Percentiles rank a stretch among this genome's conserved stretches.
phyloP scores from a whole-genome alignment of 1,140 invertebrate genomes.

The Geopemphigus sp. region DNA sequence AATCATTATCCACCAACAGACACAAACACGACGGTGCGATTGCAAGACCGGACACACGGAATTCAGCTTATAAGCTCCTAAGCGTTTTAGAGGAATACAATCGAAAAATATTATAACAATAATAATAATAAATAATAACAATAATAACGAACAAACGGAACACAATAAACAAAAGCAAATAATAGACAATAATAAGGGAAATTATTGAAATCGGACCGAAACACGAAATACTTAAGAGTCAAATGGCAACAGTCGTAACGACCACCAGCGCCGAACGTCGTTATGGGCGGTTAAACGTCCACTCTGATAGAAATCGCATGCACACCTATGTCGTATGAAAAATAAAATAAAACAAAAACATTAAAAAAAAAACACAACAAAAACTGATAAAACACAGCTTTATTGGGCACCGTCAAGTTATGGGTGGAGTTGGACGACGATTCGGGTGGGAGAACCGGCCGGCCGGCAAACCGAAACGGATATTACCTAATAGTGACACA shows the following conservation, averaged over 20 bases:
- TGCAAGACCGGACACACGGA: background rate
- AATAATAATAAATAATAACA: no score
- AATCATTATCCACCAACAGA: background rate
- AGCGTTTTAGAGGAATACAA: no score
- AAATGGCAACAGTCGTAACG: background rate
- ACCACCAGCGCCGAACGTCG: background rate
- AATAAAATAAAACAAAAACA: background rate
- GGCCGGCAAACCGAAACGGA: background rate
- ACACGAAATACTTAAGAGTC: background rate
- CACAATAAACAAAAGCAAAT: no score
- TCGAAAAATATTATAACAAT: no score
- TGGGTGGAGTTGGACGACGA: background rate
- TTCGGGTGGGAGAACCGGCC: constrained; percentile 3
- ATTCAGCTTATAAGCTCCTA: no score
- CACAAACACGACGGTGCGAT: background rate
- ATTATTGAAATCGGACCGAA: background rate
- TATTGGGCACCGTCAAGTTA: background rate
- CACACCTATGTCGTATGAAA: no score
- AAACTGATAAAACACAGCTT: background rate
- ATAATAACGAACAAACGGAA: no score
- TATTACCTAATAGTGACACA: no score
- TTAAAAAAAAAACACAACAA: background rate
- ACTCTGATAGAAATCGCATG: background rate
- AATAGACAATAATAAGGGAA: no score
- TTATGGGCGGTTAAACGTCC: constrained; percentile 43